phyloP scores from a whole-genome alignment of 2,113 vertebrate genomes.

The Glareola pratincola region DNA sequence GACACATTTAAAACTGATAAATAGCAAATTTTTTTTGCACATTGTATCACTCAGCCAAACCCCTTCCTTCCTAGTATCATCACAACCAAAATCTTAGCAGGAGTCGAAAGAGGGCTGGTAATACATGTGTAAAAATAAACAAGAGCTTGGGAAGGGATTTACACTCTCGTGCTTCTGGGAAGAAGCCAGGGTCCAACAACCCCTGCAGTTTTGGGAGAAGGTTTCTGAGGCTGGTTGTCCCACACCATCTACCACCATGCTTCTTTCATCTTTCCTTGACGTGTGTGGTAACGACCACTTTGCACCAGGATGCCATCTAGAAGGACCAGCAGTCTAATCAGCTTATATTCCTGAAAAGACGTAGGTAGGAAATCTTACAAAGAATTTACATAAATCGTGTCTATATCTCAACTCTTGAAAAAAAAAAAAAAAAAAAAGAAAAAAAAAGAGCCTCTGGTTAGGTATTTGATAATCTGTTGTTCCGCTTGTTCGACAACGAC shows the following conservation, averaged over 20 bases:
- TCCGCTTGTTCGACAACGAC: not conserved
- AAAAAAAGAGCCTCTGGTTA: not conserved
- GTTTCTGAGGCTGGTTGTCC: not conserved
- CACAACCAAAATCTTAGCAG: not conserved
- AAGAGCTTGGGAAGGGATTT: not conserved
- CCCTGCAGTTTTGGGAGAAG: not conserved
- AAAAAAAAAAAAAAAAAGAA: not conserved
- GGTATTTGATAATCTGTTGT: not conserved
- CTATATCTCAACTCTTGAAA: not conserved
- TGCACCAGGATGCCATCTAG: not conserved
- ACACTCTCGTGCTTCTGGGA: not conserved
- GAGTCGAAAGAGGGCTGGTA: not conserved
- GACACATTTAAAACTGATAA: not conserved
- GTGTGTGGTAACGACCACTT: not conserved
- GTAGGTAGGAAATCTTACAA: not conserved
- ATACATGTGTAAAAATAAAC: not conserved
- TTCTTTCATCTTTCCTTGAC: not conserved
- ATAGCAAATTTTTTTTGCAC: not conserved
- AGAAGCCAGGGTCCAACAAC: not conserved
- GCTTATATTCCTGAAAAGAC: not conserved
- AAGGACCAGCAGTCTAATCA: not conserved
- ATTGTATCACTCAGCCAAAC: not conserved
- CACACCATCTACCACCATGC: not conserved
- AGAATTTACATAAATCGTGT: not conserved
- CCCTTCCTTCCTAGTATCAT: not conserved